Base-by-base conservation (phyloP, 1,140 invertebrate species). In the Pteromalus puparum region DNA sequence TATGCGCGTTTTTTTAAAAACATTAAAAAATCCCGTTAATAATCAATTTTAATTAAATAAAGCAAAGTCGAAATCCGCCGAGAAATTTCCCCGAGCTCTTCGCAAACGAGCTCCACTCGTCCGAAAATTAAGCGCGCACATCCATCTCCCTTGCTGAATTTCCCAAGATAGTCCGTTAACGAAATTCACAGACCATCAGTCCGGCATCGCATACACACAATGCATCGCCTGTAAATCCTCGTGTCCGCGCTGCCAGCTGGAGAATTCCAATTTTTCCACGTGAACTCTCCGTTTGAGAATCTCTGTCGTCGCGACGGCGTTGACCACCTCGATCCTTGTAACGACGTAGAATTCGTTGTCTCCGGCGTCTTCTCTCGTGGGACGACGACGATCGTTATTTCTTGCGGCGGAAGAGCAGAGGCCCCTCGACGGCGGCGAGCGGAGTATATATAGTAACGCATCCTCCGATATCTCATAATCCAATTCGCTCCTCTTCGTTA, bases 181-280 rank as follows among this genome's bases (percentile, higher is more conserved):
- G 21, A 61, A 61, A 61, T 61, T n/a, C 53, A 61, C 53, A 21
- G 53, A 61, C 53, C 53, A 61, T 61, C 3, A 61, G 53, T 6
- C 21, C 53, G 6, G 7, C 53, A 1, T n/a, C 21, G 53, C 21
- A 61, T n/a, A 30, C 30, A 30, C 30, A 5, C 30, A 34, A 5
- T 34, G 30, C 53, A 61, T 6, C 53, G 53, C 53, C 18, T 61
- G 21, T 61, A 61, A 61, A 61, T 61, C 53, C n/a, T 61, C 18
- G 53, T 61, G 53, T 61, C 53, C 53, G 18, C 6, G 6, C 30
- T 4, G 6, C 53, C 18, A 21, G 53, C 6, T 18, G 18, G 81
- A 75, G 81, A 65, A 75, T 74, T 75, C 53, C 81, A 82, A 82
- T 82, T 75, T 75, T 82, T 74, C 72, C 42, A 34, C 13, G 10